A percentile compares a stretch with the other conserved stretches of the same genome.
These are phyloP conservation scores for Papilio aristodemus DNA, from an alignment of 1,140 invertebrate genomes.

Conservation along the genomic window DNA sequence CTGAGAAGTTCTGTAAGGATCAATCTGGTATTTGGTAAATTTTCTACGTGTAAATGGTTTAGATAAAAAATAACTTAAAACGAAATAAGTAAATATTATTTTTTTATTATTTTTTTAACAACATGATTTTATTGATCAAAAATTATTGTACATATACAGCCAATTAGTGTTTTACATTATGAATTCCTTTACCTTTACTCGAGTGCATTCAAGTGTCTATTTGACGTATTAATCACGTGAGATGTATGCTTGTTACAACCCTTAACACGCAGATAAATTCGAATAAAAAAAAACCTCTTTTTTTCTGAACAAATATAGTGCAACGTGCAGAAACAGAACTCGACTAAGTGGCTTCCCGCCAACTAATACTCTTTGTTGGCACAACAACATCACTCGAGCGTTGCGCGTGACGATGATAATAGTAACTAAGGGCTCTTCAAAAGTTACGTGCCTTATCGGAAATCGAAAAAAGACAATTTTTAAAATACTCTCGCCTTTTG, in stretches of 20 bases:
- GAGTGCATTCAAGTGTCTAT: background rate
- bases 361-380: constrained; percentile 52
- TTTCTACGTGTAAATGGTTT: too few relatives aligned
- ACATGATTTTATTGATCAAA: background rate
- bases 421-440: constrained; percentile 56
- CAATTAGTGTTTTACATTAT: background rate
- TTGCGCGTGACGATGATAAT: constrained; percentile 65
- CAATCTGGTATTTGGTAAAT: too few relatives aligned
- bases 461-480: constrained; percentile 47
- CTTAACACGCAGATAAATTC: background rate
- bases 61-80: too few relatives aligned
- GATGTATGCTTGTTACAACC: background rate
- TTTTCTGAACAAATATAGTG: background rate
- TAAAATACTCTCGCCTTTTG: constrained; percentile 21
- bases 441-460: constrained; percentile 64
- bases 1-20: too few relatives aligned
- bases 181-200: background rate
- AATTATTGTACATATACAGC: background rate
- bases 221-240: background rate
- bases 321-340: constrained; percentile 23
- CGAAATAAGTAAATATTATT: too few relatives aligned
- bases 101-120: too few relatives aligned
- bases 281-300: background rate
- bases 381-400: constrained; percentile 56
- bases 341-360: constrained; percentile 41